Base-by-base conservation (phyloP, 2,888 invertebrate genomes). In the Drosophila testacea region DNA sequence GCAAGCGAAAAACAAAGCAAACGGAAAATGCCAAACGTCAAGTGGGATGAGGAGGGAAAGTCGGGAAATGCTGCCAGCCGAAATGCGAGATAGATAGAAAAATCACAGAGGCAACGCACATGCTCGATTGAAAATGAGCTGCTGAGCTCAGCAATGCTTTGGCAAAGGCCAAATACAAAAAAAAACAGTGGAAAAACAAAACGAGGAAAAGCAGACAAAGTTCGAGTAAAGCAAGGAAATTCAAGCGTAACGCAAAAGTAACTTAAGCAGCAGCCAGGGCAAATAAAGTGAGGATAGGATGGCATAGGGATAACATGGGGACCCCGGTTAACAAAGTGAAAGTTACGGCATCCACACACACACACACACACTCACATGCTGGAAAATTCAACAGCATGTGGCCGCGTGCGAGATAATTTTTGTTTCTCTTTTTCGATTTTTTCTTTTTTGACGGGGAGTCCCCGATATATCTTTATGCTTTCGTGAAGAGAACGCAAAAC, bases 201-300 rank as follows among this genome's bases (percentile, higher is more conserved):
- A 22, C 22, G 22, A 22, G 22, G 22, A 22, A 22, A 61, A 50
- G 55, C 55, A 56, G 72, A 38, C 44, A 44, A 63, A 56, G 56
- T 30, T 60, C 42, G 42, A 79, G 60, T 71, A 51, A 46, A 55
- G 55, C 76, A 70, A 77, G 60, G 71, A 88, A 83, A 81, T 88
- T 83, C 73, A 84, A 88, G 83, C 89, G 89, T 78, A 73, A 79
- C 67, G 69, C 57, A 69, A 81, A 83, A 83, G 89, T 86, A 83
- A 87, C 84, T 83, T 88, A 81, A 88, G 87, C 73, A 77, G 83
- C 80, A 70, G 46, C 69, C 72, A 69, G 70, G 27, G 70, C 79
- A 89, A 87, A 89, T 81, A 87, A 82, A 87, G 79, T 76, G 73
- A 41, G 70, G 47, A 64, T 70, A 28, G 64, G 50, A 44, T 55